phyloP scores from a whole-genome alignment of 2,113 vertebrate species.

The cattle (Bos taurus) region DNA sequence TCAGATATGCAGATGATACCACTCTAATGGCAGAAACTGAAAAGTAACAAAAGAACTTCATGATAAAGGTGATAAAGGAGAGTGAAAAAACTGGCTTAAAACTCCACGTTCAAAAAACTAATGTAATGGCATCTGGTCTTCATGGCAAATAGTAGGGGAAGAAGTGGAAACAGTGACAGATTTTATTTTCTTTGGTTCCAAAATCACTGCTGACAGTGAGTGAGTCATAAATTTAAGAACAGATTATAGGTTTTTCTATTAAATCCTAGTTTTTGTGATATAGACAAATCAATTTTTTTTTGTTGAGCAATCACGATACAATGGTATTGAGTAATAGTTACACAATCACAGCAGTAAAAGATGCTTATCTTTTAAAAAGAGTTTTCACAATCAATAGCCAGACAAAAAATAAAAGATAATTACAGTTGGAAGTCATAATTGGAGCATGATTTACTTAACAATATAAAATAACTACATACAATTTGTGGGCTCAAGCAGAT shows the following conservation, averaged over 20 bases:
- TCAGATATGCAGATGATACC: background rate
- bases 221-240: background rate
- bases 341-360: background rate
- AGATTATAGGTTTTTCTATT: background rate
- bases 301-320: background rate
- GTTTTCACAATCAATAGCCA: background rate
- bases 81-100: background rate
- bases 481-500: background rate
- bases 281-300: background rate
- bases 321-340: background rate
- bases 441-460: background rate
- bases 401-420: background rate
- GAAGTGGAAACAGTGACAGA: background rate
- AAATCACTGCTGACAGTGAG: background rate
- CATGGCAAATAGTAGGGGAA: background rate
- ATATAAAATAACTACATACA: background rate
- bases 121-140: background rate
- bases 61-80: background rate
- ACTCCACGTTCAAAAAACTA: background rate
- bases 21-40: background rate
- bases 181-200: background rate
- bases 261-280: background rate
- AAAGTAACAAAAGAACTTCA: background rate
- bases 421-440: background rate
- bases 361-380: background rate